Percentiles rank a stretch among this genome's conserved stretches.
Conservation (phyloP, 2,888 invertebrate genomes). For the Spilosoma lubricipeda region DNA sequence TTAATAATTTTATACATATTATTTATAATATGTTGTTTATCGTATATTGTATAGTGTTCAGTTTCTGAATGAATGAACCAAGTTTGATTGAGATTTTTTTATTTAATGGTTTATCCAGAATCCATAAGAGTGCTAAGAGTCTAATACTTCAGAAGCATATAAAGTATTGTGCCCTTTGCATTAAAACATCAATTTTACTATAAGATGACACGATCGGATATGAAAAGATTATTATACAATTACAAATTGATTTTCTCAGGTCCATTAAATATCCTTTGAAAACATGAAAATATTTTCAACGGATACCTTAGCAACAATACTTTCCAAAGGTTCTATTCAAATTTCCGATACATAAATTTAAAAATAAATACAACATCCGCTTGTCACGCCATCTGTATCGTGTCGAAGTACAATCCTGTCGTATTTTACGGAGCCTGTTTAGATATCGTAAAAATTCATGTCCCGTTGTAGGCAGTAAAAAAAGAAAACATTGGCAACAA, state of each 20-base stretch:
- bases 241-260: not conserved
- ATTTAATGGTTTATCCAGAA: too few species aligned
- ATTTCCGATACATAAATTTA: slow-evolving; percentile 25
- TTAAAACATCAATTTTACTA: not conserved
- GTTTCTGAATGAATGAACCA: too few species aligned
- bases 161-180: too few species aligned
- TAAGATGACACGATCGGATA: too few species aligned
- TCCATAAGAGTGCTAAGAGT: too few species aligned
- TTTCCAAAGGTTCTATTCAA: slow-evolving; percentile 15
- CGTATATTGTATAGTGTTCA: too few species aligned
- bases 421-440: slow-evolving; percentile 46
- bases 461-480: slow-evolving; percentile 33
- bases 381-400: slow-evolving; percentile 36
- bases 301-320: slow-evolving; percentile 3
- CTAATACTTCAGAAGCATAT: too few species aligned
- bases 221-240: not conserved
- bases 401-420: slow-evolving; percentile 35
- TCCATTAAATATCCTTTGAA: not conserved
- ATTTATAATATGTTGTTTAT: too few species aligned
- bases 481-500: slow-evolving; percentile 22
- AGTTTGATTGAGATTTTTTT: too few species aligned
- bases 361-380: slow-evolving; percentile 25
- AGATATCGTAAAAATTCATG: slow-evolving; percentile 53
- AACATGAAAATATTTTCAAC: slow-evolving; percentile 2
- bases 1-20: too few species aligned